Evolutionary conservation across 2,113 vertebrate species (phyloP).

Genomic region (Diadophis punctatus): DNA sequence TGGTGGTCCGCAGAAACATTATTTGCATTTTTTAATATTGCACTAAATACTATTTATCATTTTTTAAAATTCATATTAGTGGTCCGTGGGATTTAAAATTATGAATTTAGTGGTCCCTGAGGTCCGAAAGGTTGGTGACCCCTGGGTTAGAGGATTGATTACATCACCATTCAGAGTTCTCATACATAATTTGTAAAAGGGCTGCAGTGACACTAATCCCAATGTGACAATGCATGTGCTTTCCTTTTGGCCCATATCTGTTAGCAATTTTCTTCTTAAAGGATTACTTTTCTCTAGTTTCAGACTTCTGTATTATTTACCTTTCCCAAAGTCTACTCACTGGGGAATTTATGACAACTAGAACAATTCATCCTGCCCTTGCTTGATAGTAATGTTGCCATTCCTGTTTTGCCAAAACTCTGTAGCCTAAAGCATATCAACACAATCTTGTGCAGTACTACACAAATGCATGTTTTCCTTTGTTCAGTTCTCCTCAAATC

Average conservation of each 20-base stretch:
- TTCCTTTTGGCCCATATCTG: background rate
- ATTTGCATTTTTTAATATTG: no score
- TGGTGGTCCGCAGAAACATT: no score
- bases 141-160: background rate
- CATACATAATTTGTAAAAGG: background rate
- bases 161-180: background rate
- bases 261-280: conserved; percentile 15
- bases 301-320: conserved; percentile 31
- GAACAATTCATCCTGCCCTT: conserved; percentile 16
- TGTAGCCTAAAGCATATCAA: conserved; percentile 1
- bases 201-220: background rate
- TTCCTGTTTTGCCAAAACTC: background rate
- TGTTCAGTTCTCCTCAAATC: background rate
- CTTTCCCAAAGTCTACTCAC: conserved; percentile 37
- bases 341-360: conserved; percentile 31
- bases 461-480: background rate
- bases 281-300: background rate
- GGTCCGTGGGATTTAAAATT: no score
- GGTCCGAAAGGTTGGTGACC: no score
- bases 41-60: no score
- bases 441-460: background rate
- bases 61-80: no score
- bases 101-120: no score
- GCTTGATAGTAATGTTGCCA: conserved; percentile 9
- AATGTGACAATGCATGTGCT: background rate